Base-by-base conservation (phyloP, 2,888 invertebrate genomes). In the Patella depressa region DNA sequence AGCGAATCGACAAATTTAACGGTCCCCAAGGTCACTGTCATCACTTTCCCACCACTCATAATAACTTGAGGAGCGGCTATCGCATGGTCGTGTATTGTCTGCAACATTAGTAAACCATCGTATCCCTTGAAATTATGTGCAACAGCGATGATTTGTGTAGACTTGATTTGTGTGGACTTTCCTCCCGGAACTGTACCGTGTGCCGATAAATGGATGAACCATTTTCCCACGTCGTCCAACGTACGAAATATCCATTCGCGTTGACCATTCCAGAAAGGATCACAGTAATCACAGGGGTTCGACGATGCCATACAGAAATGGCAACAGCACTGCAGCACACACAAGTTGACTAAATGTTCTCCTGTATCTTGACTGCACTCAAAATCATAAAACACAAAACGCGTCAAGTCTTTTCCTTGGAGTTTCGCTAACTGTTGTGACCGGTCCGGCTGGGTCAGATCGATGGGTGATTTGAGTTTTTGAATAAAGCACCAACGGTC, bases 71-170 rank as follows among this genome's bases (percentile, higher is more conserved):
- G 65, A 17, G 59, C 59, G 14, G 59, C 59, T n/a, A 59, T 17
- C n/a, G 59, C 59, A 19, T 59, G 59, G 17, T 59, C 19, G 59
- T 59, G 59, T n/a, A 59, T 14, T 3, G 59, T n/a, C 59, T 59
- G 59, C n/a, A 59, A n/a, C 59, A 59, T 59, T 4, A 59, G 19
- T 15, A 59, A n/a, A 15, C 59, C 59, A 59, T 59, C 59, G 17
- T 59, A 59, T n/a, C 59, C 59, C 59, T 59, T 59, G 59, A 59
- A 59, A 59, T 59, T 59, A 59, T 59, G 59, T 17, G 59, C 59
- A n/a, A 59, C 59, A n/a, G n/a, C 17, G 3, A 59, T 59, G n/a
- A 59, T 19, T 59, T 59, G 59, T 17, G 59, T n/a, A n/a, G 59
- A 12, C 19, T 59, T 59, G 59, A 1, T 1, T 5, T 12, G 5